A percentile compares a stretch with the other conserved stretches of the same genome.
These are phyloP conservation scores for Tipula helvola DNA, from an alignment of 2,888 invertebrate genomes.

Conservation along the genomic window DNA sequence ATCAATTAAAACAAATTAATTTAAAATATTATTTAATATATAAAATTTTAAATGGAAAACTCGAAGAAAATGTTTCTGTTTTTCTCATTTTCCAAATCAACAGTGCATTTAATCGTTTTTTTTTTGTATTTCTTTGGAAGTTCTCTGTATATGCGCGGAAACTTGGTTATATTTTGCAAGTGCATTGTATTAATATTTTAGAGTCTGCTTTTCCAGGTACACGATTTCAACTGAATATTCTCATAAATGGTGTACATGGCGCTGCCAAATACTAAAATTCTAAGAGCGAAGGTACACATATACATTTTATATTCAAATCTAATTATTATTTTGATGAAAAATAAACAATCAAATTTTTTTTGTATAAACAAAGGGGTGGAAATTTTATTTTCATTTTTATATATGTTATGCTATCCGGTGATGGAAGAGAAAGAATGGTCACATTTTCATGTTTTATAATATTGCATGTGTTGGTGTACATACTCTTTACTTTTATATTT, in stretches of 20 bases:
- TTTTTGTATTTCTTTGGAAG: not conserved
- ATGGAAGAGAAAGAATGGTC: not conserved
- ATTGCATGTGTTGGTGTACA: not conserved
- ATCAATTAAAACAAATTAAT: not conserved
- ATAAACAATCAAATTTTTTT: slow-evolving; percentile 6
- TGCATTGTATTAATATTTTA: not conserved
- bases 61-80: not conserved
- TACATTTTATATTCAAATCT: slow-evolving; percentile 6
- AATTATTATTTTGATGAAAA: slow-evolving; percentile 10
- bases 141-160: not conserved
- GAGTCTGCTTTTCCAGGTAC: not conserved
- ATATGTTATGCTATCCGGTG: not conserved
- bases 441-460: not conserved
- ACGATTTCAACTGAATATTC: not conserved
- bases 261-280: not conserved
- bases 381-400: not conserved
- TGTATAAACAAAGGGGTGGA: not conserved
- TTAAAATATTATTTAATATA: not conserved
- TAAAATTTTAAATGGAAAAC: not conserved
- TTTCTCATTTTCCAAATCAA: not conserved
- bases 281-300: not conserved
- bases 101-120: slow-evolving; percentile 5
- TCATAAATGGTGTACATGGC: not conserved
- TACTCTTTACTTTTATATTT: not conserved
- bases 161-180: not conserved